Evolutionary conservation across 2,888 invertebrate species (phyloP), one percentile per base, ranked within the genome.

Genomic region (Ectemnius continuus): DNA sequence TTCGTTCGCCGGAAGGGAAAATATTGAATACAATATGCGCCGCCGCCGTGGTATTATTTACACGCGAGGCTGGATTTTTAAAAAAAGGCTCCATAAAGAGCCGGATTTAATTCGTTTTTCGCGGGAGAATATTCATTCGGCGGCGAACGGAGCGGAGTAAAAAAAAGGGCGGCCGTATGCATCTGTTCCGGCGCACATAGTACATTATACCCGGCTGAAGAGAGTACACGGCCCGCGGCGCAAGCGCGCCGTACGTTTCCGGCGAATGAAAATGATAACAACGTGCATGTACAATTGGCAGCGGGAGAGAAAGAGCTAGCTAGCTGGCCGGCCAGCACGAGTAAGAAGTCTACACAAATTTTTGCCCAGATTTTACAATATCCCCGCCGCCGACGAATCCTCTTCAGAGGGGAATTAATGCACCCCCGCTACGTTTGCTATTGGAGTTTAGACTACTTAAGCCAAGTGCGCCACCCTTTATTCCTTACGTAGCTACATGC

Each of bases 1-100:
- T 67, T 14, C 66, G 57, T 61, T 58, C 46, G 59, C 47, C 48
- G 70, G 65, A 75, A 70, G 70, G 70, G 72, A 76, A 80, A 75
- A 80, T 81, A 81, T 84, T 74, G 81, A 84, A 79, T 83, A 82
- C 82, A 82, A 82, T 84, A 83, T 79, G 70, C 70, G 66, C 70
- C 66, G 63, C 36, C 52, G 46, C 46, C 57, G 60, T 58, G 69
- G 78, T 78, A 80, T 83, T 83, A 83, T 84, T 83, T 83, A 83
- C 81, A 77, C 75, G 75, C 69, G 57, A 70, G 82, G 62, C 70
- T 75, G 76, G 73, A 81, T 74, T 81, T 73, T 73, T 59, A 48
- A 28, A 56, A 56, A 57, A 75, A 76, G 70, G 26, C 63, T 45
- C 70, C 75, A 80, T 82, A 84, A 80, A 82, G 84, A 78, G 82